phyloP scores from a whole-genome alignment of 1,140 invertebrate species.

The Brachionus paranguensis region DNA sequence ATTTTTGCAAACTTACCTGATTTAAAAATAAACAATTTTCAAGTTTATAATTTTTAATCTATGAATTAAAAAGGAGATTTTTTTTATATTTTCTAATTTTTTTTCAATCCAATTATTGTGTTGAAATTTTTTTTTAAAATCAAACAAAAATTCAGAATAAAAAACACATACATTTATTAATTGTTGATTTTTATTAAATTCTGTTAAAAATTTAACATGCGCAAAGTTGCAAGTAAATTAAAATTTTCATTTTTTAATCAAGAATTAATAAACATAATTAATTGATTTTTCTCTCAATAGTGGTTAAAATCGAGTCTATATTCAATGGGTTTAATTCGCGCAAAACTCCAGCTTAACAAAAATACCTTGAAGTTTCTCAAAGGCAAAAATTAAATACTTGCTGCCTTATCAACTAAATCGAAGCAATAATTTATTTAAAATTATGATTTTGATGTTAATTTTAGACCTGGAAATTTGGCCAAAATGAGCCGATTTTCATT shows the following conservation, averaged over 20 bases:
- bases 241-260: background rate
- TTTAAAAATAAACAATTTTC: too few relatives aligned
- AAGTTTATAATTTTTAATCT: too few relatives aligned
- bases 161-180: too few relatives aligned
- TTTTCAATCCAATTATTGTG: too few relatives aligned
- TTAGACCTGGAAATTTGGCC: background rate
- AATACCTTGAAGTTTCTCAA: background rate
- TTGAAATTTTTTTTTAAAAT: too few relatives aligned
- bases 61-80: too few relatives aligned
- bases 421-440: background rate
- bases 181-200: too few relatives aligned
- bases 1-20: too few relatives aligned
- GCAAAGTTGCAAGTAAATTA: background rate
- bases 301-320: background rate
- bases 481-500: background rate
- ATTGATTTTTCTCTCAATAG: constrained; percentile 8
- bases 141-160: too few relatives aligned
- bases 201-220: too few relatives aligned
- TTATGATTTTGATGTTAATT: background rate
- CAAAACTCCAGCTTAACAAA: background rate
- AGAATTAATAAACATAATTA: background rate
- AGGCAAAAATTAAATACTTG: background rate
- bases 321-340: background rate
- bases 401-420: background rate
- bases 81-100: too few relatives aligned